These are phyloP conservation scores for Notolepis coatsorum DNA, from an alignment of 2,797 vertebrate species.

Conservation along the genomic window DNA sequence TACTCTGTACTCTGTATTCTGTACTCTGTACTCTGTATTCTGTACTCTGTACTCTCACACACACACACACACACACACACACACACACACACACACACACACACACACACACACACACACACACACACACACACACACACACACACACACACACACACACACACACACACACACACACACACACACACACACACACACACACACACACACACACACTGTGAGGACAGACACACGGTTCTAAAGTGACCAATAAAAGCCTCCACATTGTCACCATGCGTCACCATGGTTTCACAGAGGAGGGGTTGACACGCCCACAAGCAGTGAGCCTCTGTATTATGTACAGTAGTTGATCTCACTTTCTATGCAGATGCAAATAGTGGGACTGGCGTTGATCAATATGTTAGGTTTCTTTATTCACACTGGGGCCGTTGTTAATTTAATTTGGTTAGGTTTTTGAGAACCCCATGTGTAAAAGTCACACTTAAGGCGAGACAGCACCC, in stretches of 20 bases:
- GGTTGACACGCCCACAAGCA: not conserved
- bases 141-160: not conserved
- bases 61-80: not conserved
- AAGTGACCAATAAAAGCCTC: not conserved
- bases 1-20: too few relatives aligned
- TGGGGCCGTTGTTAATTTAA: too few relatives aligned
- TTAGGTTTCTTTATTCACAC: too few relatives aligned
- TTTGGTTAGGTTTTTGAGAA: too few relatives aligned
- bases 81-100: not conserved
- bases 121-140: not conserved
- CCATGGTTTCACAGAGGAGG: not conserved
- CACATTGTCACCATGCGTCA: not conserved
- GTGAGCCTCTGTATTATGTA: not conserved
- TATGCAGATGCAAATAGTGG: not conserved
- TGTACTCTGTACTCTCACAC: not conserved
- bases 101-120: not conserved
- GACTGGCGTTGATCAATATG: too few relatives aligned
- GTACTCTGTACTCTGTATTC: too few relatives aligned
- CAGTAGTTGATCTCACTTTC: not conserved
- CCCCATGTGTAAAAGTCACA: too few relatives aligned
- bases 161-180: not conserved
- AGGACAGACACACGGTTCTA: not conserved
- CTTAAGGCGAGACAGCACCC: too few relatives aligned
- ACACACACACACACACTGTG: not conserved
- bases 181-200: not conserved